Evolutionary conservation across 2,797 vertebrate genomes (phyloP), one percentile per base, ranked within the genome.

Genomic region (Acanthis flammea): DNA sequence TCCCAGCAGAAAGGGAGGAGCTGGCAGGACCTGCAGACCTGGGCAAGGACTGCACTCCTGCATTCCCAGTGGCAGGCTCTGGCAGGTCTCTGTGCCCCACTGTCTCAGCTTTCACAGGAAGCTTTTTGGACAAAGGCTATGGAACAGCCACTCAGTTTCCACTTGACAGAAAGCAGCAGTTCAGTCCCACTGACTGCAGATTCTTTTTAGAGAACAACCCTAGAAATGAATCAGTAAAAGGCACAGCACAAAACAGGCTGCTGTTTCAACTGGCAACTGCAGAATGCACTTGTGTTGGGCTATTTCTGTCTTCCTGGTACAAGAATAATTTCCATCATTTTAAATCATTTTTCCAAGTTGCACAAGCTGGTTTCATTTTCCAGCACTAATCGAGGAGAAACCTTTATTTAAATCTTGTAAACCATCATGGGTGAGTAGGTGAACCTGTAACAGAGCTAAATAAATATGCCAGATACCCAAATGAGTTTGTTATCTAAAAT

Each of bases 161-260:
- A 88, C 62, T 94, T 88, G 95, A 94, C 87, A 94, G 92, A 93
- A 89, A 94, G 86, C 92, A 94, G 91, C 85, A 90, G 73, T 90
- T 94, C 89, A 97, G 77, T 48, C 66, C 55, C 71, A 39, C n/a
- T 39, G 39, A 88, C 91, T 92, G 75, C 57, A 71, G 91, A 92
- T 76, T 83, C 70, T 63, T 93, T 95, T 95, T 60, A 88, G 81
- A 92, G 63, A 78, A 57, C 78, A 74, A 7, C 50, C 54, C 77
- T 79, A 88, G 81, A 93, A 93, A 87, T 73, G 68, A 92, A 67
- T 83, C 68, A 80, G 81, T 65, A 86, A 86, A 92, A 93, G 62
- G 92, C 92, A 1, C 33, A 81, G 76, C 76, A 95, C 89, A 95
- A 65, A 94, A 91, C 5, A 94, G 85, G 87, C 91, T 94, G 95